A percentile compares a stretch with the other conserved stretches of the same genome.
phyloP scores from a whole-genome alignment of 2,888 invertebrate genomes.

The Caenorhabditis panamensis region DNA sequence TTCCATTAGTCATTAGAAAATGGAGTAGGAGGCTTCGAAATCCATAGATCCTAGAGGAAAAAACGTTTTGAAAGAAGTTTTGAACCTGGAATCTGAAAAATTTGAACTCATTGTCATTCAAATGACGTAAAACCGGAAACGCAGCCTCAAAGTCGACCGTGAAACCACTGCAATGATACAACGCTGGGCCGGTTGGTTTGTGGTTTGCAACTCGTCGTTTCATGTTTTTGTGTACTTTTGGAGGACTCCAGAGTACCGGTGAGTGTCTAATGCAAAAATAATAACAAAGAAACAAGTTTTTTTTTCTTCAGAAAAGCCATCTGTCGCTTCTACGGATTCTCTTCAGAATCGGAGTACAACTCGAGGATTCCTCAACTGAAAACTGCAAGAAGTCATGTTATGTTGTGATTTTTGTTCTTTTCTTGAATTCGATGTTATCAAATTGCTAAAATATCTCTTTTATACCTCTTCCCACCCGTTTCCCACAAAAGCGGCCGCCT shows the following conservation, averaged over 20 bases:
- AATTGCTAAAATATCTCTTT: too few species aligned
- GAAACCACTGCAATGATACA: constrained; percentile 20
- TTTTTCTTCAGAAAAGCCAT: constrained; percentile 34
- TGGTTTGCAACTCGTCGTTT: constrained; percentile 66
- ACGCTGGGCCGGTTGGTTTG: constrained; percentile 64
- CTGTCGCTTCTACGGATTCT: constrained; percentile 10
- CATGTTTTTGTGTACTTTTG: constrained; percentile 66
- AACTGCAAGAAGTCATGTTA: not conserved
- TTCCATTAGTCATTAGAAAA: too few species aligned
- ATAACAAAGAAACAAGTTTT: not conserved
- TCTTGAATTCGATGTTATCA: not conserved
- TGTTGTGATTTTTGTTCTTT: not conserved
- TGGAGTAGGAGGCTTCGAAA: too few species aligned
- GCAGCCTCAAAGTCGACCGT: constrained; percentile 2
- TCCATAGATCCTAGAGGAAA: too few species aligned
- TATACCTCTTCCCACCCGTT: not conserved
- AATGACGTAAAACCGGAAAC: constrained; percentile 23
- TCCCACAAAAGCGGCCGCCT: not conserved
- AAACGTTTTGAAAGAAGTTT: too few species aligned
- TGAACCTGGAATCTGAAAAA: too few species aligned
- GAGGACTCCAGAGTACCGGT: constrained; percentile 70
- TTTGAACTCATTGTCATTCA: too few species aligned
- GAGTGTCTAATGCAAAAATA: not conserved
- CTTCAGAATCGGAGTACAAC: not conserved
- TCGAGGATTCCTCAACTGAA: not conserved